Percentiles rank a stretch among this genome's conserved stretches.
phyloP scores from a whole-genome alignment of 2,797 vertebrate species.

The Remorina albescens region DNA sequence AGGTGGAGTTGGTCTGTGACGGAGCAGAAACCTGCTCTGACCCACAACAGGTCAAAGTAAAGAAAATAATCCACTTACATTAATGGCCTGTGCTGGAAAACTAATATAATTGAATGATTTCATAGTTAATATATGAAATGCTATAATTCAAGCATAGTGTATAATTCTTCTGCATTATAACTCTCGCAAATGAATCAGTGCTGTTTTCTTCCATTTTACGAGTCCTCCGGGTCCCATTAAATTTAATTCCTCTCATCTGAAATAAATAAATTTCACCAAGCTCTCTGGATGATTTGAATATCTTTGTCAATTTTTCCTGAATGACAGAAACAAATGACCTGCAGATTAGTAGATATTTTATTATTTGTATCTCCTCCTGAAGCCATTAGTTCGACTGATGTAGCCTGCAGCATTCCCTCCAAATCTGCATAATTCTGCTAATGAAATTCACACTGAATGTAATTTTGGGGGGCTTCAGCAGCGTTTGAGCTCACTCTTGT shows the following conservation, averaged over 20 bases:
- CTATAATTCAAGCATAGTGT: too few species aligned
- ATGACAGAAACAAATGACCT: constrained; percentile 29
- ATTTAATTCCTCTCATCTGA: constrained; percentile 32
- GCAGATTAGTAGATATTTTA: constrained; percentile 58
- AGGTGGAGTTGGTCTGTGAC: too few species aligned
- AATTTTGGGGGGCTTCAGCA: constrained; percentile 29
- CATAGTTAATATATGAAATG: neutral
- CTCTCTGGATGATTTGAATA: constrained; percentile 21
- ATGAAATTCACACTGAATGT: constrained; percentile 22
- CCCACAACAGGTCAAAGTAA: too few species aligned
- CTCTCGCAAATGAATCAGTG: neutral
- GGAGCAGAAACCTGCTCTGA: too few species aligned
- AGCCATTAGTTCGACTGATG: constrained; percentile 50
- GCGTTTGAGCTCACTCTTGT: constrained; percentile 26
- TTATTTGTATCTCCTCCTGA: constrained; percentile 42
- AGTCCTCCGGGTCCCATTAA: constrained; percentile 16
- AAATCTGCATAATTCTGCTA: constrained; percentile 49
- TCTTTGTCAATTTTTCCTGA: constrained; percentile 5
- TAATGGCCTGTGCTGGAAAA: neutral
- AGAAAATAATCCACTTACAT: too few species aligned
- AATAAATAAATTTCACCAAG: constrained; percentile 30
- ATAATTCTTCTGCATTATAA: neutral
- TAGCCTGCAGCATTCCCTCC: constrained; percentile 42
- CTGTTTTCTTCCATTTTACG: constrained; percentile 1
- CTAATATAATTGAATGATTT: neutral